A percentile compares a stretch with the other conserved stretches of the same genome.
phyloP scores from a whole-genome alignment of 2,113 vertebrate species.

The Megaceryle torquata region DNA sequence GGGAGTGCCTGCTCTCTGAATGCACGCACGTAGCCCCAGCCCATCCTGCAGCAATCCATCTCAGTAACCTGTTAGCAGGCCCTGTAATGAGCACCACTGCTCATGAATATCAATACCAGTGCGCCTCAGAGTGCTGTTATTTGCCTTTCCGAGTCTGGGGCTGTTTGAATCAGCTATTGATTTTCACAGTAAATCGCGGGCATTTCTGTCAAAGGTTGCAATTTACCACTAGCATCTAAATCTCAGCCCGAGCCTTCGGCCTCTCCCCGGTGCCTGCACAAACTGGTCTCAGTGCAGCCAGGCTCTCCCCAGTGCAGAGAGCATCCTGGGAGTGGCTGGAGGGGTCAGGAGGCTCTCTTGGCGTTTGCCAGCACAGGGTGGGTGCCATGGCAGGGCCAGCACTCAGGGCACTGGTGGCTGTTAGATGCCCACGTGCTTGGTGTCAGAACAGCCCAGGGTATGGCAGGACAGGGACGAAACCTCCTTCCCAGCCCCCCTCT shows the following conservation, averaged over 20 bases:
- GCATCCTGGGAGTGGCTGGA: neutral
- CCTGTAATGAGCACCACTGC: neutral
- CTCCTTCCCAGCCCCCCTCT: neutral
- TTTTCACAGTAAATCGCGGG: neutral
- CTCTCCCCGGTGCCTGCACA: neutral
- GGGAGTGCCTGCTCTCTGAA: neutral
- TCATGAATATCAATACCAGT: neutral
- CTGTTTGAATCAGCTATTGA: constrained; percentile 28
- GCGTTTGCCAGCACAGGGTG: accelerated
- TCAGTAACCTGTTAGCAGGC: neutral
- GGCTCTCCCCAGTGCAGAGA: neutral
- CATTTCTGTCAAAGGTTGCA: constrained; percentile 31
- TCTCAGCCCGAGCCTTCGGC: neutral
- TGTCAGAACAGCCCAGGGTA: neutral
- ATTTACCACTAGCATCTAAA: constrained; percentile 44
- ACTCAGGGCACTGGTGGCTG: neutral
- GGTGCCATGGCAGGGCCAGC: accelerated
- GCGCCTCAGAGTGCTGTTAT: neutral
- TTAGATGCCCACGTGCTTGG: neutral
- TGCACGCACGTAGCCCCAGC: neutral
- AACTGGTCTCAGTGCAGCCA: neutral
- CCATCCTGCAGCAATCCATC: neutral
- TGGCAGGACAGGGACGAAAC: neutral
- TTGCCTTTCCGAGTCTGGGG: neutral
- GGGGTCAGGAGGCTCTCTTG: neutral